Conservation (phyloP, 1,140 invertebrate species). For the Papilio machaon region DNA sequence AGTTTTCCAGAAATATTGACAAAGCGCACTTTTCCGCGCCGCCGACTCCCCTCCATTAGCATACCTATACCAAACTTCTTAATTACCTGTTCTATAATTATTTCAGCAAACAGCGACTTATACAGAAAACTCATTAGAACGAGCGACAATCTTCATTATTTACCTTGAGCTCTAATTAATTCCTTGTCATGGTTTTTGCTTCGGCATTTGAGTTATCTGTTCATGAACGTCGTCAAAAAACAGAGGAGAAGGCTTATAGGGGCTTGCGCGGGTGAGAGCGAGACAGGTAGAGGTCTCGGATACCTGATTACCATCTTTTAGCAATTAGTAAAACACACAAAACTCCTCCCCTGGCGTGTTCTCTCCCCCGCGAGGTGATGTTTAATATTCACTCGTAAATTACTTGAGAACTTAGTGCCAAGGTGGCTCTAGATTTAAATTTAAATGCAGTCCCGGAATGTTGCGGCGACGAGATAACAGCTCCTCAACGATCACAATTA, state of each 20-base stretch:
- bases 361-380: conserved; percentile 79
- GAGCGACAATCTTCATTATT: conserved; percentile 81
- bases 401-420: conserved; percentile 78
- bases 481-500: conserved; percentile 52
- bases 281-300: conserved; percentile 62
- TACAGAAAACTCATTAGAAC: conserved; percentile 77
- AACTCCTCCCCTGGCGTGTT: conserved; percentile 81
- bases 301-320: conserved; percentile 82
- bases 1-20: conserved; percentile 15
- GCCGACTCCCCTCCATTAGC: conserved; percentile 56
- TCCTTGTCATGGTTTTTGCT: conserved; percentile 83
- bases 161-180: conserved; percentile 81
- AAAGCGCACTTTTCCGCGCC: conserved; percentile 50
- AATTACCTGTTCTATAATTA: conserved; percentile 76
- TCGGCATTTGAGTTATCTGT: conserved; percentile 76
- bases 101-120: conserved; percentile 69
- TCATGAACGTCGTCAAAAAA: conserved; percentile 52
- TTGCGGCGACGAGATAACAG: conserved; percentile 29
- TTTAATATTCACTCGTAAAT: conserved; percentile 80
- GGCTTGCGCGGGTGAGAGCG: conserved; percentile 44
- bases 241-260: conserved; percentile 51
- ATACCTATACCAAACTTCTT: conserved; percentile 63
- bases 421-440: conserved; percentile 75
- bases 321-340: conserved; percentile 83
- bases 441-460: conserved; percentile 67